These are phyloP conservation scores for Colostygia pectinataria DNA, from an alignment of 2,888 invertebrate genomes.

Conservation along the genomic window DNA sequence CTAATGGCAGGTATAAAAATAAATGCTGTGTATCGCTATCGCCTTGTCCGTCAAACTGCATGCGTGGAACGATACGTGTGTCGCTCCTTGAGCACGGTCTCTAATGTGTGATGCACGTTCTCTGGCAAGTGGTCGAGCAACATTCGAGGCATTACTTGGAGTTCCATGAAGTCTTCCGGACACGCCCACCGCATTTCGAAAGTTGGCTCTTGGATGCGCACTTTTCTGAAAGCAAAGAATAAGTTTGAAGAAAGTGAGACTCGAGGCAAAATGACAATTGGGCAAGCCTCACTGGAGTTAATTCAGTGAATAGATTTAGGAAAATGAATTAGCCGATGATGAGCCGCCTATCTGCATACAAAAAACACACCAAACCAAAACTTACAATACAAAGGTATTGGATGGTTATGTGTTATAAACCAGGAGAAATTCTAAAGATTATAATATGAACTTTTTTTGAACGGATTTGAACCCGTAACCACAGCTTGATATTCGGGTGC, in stretches of 20 bases:
- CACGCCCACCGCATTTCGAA: conserved; percentile 92
- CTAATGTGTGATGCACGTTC: conserved; percentile 87
- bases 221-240: conserved; percentile 74
- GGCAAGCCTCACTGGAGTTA: no score
- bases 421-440: no score
- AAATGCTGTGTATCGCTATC: conserved; percentile 29
- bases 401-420: no score
- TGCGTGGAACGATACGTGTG: conserved; percentile 74
- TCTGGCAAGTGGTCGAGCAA: conserved; percentile 93
- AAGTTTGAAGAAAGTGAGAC: background rate
- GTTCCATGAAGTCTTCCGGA: conserved; percentile 90
- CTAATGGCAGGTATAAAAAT: conserved; percentile 22
- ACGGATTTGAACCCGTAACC: no score
- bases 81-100: conserved; percentile 83
- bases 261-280: no score
- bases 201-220: conserved; percentile 84
- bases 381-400: no score
- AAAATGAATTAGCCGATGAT: no score
- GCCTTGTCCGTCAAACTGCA: conserved; percentile 39
- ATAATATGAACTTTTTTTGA: no score
- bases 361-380: no score
- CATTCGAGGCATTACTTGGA: conserved; percentile 93
- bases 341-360: no score
- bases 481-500: no score
- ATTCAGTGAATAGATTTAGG: no score